Percentiles rank a stretch among this genome's conserved stretches.
These are phyloP conservation scores for Clinocottus analis DNA, from an alignment of 2,113 vertebrate genomes.

Conservation along the genomic window DNA sequence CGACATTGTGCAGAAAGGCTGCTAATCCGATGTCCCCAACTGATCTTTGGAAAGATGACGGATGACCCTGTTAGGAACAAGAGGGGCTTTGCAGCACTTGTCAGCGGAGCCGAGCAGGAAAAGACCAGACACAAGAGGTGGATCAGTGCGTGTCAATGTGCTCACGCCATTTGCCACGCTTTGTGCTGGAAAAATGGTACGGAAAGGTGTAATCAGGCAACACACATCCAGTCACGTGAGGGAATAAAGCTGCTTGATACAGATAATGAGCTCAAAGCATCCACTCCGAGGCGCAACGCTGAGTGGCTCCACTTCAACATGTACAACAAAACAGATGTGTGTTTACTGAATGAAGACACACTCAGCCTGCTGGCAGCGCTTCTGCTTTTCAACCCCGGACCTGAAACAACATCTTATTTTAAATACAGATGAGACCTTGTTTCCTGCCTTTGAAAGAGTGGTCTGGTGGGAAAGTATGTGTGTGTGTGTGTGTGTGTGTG, in stretches of 20 bases:
- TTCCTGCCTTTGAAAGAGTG: neutral
- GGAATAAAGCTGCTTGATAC: conserved; percentile 13
- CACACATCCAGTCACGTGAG: neutral
- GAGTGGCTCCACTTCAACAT: conserved; percentile 19
- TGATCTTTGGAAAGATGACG: conserved; percentile 31
- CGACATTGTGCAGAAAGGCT: conserved; percentile 5
- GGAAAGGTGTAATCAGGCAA: conserved; percentile 26
- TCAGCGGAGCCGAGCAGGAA: conserved; percentile 1
- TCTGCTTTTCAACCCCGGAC: neutral
- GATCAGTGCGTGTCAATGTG: neutral
- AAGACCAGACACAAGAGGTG: conserved; percentile 12
- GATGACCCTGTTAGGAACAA: conserved; percentile 28
- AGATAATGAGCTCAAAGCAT: conserved; percentile 21
- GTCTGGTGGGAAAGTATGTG: too few relatives aligned
- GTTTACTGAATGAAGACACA: neutral
- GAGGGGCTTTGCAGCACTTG: conserved; percentile 19
- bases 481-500: too few relatives aligned
- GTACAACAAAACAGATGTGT: conserved; percentile 11
- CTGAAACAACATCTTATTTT: neutral
- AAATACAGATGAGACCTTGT: neutral
- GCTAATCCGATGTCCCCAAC: conserved; percentile 23
- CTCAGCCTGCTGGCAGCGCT: neutral
- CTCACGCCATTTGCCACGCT: neutral
- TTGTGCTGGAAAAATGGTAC: neutral
- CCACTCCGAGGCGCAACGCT: neutral